Conservation (phyloP, 2,113 vertebrate genomes). For the Antidorcas marsupialis region DNA sequence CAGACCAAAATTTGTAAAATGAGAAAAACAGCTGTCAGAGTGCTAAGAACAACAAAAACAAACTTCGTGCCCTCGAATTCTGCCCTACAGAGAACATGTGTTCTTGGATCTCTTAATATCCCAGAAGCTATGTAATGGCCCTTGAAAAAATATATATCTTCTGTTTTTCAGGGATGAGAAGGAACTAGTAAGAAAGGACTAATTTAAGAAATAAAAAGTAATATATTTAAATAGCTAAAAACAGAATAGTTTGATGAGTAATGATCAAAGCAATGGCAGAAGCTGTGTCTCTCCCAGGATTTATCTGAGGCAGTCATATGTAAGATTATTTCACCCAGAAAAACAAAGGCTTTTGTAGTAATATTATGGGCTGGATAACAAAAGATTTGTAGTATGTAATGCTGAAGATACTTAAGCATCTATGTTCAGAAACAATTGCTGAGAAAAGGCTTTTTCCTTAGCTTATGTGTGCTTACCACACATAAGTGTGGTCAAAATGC, state of each 20-base stretch:
- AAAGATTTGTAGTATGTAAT: neutral
- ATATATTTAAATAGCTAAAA: neutral
- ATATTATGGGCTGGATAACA: neutral
- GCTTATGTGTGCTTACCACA: neutral
- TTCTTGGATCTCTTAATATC: slow-evolving; percentile 57
- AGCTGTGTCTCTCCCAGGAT: neutral
- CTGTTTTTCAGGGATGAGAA: slow-evolving; percentile 3
- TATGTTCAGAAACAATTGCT: neutral
- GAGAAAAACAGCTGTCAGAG: neutral
- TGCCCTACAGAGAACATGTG: slow-evolving; percentile 64
- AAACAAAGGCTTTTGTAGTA: neutral
- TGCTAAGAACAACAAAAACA: slow-evolving; percentile 32
- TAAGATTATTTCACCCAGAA: neutral
- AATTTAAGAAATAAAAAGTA: neutral
- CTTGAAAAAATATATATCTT: neutral
- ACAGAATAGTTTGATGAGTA: neutral
- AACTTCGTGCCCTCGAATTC: slow-evolving; percentile 14
- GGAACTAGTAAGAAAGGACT: neutral
- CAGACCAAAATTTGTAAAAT: neutral
- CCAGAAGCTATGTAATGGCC: slow-evolving; percentile 16
- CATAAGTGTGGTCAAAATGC: slow-evolving; percentile 23
- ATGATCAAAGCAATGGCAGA: neutral
- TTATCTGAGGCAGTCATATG: neutral
- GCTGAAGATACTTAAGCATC: neutral
- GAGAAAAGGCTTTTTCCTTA: neutral